Conservation (phyloP, 2,113 vertebrate species). For the Cranoglanis bouderius region DNA sequence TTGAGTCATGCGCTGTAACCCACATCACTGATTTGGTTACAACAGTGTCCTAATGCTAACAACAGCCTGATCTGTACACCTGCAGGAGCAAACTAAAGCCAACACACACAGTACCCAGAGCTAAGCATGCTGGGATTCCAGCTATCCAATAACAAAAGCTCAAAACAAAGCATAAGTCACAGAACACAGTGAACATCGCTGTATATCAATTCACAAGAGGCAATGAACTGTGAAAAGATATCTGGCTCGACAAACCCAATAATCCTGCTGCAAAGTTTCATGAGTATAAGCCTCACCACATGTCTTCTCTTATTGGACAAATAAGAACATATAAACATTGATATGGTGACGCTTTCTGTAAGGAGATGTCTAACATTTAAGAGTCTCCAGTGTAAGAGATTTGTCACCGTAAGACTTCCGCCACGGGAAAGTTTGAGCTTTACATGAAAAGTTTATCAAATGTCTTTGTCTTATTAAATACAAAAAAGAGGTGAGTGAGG, state of each 20-base stretch:
- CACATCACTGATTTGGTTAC: background rate
- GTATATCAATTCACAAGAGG: background rate
- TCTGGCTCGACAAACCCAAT: background rate
- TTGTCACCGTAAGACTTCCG: background rate
- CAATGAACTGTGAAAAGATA: background rate
- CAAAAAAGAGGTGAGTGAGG: background rate
- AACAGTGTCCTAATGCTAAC: background rate
- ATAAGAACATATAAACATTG: background rate
- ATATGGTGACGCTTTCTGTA: background rate
- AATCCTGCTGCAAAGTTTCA: background rate
- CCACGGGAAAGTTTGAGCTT: background rate
- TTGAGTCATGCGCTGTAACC: background rate
- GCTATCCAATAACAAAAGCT: background rate
- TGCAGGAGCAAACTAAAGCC: background rate
- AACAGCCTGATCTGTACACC: background rate
- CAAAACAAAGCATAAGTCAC: background rate
- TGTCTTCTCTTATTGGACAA: background rate
- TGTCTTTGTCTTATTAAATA: background rate
- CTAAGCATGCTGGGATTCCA: constrained; percentile 6
- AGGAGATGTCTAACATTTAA: background rate
- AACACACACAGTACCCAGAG: background rate
- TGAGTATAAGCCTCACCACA: background rate
- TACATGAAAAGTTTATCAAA: background rate
- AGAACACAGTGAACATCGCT: background rate
- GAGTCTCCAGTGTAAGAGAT: background rate